Evolutionary conservation across 2,113 vertebrate species (phyloP).

Genomic region (Scatophagus argus): DNA sequence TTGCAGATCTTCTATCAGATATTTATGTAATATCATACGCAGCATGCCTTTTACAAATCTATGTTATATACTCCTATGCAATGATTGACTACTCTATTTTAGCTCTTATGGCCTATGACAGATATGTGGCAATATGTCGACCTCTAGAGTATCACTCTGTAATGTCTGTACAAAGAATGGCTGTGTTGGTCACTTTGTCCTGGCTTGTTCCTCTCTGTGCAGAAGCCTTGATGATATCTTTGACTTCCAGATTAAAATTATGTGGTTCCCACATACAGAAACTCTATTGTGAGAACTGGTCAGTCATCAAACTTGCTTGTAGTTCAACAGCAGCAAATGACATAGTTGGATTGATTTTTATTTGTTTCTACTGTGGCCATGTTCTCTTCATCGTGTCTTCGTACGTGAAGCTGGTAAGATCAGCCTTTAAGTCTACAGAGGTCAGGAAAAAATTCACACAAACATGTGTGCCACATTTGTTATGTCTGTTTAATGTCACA

Average conservation of each 20-base stretch:
- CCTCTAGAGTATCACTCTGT: conserved; percentile 49
- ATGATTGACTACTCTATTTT: conserved; percentile 8
- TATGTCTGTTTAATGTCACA: conserved; percentile 45
- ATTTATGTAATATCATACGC: conserved; percentile 11
- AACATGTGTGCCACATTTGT: conserved; percentile 62
- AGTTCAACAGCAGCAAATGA: not conserved
- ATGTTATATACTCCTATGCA: conserved; percentile 23
- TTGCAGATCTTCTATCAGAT: conserved; percentile 11
- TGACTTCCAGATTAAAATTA: conserved; percentile 37
- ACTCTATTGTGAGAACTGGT: conserved; percentile 70
- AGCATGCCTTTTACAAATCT: conserved; percentile 11
- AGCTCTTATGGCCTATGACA: conserved; percentile 25
- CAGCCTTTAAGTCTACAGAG: conserved; percentile 38
- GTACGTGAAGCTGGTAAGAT: conserved; percentile 44
- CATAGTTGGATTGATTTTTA: conserved; percentile 10
- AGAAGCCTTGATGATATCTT: not conserved
- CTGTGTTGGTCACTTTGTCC: conserved; percentile 21
- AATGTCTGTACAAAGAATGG: conserved; percentile 30
- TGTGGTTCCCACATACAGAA: conserved; percentile 58
- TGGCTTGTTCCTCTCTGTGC: conserved; percentile 35
- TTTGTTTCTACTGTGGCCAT: conserved; percentile 39
- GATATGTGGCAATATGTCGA: conserved; percentile 43
- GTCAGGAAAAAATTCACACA: conserved; percentile 52
- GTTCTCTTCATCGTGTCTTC: conserved; percentile 43
- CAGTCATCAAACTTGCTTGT: conserved; percentile 59